A percentile compares a stretch with the other conserved stretches of the same genome.
These are phyloP conservation scores for Cynocephalus volans DNA, from an alignment of 2,113 vertebrate genomes.

Conservation along the genomic window DNA sequence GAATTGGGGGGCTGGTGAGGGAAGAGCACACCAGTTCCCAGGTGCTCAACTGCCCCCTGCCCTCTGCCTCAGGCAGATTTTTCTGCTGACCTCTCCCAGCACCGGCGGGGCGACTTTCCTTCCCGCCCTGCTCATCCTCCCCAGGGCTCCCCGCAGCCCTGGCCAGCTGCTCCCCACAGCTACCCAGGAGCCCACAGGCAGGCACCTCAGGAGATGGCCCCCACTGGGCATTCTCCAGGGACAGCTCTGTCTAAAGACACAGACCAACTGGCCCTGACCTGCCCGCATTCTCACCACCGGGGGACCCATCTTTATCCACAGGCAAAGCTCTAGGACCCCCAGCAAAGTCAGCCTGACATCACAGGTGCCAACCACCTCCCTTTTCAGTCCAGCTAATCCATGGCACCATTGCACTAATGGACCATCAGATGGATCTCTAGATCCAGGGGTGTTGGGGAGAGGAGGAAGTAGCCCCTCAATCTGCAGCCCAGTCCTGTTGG, in stretches of 20 bases:
- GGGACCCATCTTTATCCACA: not conserved
- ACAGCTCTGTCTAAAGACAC: not conserved
- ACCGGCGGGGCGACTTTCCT: fast-evolving
- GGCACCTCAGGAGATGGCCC: not conserved
- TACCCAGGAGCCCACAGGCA: not conserved
- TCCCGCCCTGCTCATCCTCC: fast-evolving
- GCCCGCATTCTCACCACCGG: not conserved
- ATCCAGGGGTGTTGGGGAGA: no score
- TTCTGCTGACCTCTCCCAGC: not conserved
- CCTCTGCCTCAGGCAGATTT: not conserved
- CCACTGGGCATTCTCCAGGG: not conserved
- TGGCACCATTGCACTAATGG: fast-evolving
- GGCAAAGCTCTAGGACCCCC: no score
- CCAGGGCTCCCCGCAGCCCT: not conserved
- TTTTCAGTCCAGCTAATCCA: not conserved
- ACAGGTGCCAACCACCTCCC: fast-evolving
- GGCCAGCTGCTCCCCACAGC: not conserved
- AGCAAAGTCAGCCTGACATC: not conserved
- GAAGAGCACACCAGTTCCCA: not conserved
- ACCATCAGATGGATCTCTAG: not conserved
- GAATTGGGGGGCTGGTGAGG: fast-evolving
- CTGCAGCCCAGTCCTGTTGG: not conserved
- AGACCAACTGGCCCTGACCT: no score
- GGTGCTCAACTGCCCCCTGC: not conserved
- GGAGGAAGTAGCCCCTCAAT: not conserved